Conservation (phyloP, 2,888 invertebrate species). For the Lycia hirtaria region DNA sequence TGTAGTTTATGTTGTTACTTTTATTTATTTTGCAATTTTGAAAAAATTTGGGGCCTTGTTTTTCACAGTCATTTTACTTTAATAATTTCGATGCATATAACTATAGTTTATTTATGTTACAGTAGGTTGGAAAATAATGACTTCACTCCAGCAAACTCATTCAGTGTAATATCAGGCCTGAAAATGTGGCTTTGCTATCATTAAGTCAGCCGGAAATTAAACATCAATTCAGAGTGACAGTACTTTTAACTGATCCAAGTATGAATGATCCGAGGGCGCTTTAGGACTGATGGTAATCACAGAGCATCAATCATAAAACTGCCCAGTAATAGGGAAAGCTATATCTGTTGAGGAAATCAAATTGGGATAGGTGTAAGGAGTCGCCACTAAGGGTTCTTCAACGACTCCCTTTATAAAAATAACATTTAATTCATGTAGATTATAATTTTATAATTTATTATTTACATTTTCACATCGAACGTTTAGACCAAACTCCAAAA, state of each 20-base stretch:
- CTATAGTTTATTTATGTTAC: too few species aligned
- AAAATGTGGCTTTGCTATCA: conserved; percentile 1
- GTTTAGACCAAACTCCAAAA: too few species aligned
- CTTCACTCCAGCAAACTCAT: background rate
- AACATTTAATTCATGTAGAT: too few species aligned
- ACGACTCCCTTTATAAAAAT: too few species aligned
- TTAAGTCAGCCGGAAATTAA: conserved; percentile 26
- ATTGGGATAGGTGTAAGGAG: conserved; percentile 48
- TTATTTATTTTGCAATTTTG: too few species aligned
- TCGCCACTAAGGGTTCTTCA: too few species aligned
- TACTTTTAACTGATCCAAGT: conserved; percentile 24
- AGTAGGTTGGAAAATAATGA: background rate
- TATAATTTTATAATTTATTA: too few species aligned
- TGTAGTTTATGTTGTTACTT: too few species aligned
- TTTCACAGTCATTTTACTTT: too few species aligned
- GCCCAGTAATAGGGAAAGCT: conserved; percentile 45
- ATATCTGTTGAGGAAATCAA: conserved; percentile 64
- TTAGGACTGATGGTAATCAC: conserved; percentile 52
- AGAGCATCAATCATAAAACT: conserved; percentile 61
- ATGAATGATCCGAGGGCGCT: background rate
- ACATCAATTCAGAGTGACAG: conserved; percentile 25
- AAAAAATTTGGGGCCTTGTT: too few species aligned
- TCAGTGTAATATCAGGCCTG: background rate
- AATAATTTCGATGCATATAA: too few species aligned
- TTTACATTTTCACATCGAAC: too few species aligned